These are phyloP conservation scores for Psittacula cyanocephala DNA, from an alignment of 2,113 vertebrate genomes.

Conservation along the genomic window DNA sequence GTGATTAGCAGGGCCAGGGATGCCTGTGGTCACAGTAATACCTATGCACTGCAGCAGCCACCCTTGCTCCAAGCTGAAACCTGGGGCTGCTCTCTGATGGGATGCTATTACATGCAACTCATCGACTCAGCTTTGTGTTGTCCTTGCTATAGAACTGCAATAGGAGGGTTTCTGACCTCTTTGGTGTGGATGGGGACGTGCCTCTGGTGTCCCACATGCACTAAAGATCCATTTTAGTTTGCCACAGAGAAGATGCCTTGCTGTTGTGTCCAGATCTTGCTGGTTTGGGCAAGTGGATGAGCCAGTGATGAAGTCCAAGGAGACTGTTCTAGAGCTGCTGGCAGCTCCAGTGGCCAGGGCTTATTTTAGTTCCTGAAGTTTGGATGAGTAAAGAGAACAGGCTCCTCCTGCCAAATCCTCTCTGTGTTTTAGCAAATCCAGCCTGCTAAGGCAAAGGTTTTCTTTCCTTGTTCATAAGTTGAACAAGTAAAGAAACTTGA, in stretches of 20 bases:
- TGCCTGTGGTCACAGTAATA: background rate
- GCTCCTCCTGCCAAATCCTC: background rate
- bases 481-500: background rate
- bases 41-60: background rate
- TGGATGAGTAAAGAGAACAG: background rate
- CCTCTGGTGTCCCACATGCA: rapidly evolving
- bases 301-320: background rate
- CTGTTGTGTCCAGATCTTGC: background rate
- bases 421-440: background rate
- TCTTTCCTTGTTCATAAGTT: background rate
- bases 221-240: background rate
- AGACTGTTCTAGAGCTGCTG: background rate
- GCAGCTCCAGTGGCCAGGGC: background rate
- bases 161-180: background rate
- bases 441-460: background rate
- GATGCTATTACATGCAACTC: background rate
- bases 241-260: background rate
- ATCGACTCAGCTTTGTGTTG: rapidly evolving
- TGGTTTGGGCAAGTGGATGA: background rate
- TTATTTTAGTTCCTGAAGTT: background rate
- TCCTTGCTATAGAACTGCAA: background rate
- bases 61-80: background rate
- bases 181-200: rapidly evolving
- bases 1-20: background rate
- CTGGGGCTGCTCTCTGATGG: background rate